Conservation (phyloP, 2,888 invertebrate genomes). For the Eugnorisma glareosa region DNA sequence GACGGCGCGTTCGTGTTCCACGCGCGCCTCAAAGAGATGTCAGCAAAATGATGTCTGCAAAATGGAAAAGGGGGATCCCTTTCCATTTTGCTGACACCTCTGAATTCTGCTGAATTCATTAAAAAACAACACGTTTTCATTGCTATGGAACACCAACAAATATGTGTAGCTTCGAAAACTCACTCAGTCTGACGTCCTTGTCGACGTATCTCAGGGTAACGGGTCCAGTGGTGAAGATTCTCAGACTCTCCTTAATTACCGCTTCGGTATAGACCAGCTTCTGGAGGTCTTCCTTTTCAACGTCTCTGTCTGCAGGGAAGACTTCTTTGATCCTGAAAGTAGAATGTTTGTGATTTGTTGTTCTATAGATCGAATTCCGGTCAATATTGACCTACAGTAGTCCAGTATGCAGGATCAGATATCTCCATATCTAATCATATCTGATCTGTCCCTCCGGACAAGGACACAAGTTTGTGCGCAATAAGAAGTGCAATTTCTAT, state of each 20-base stretch:
- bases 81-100: too few relatives aligned
- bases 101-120: too few relatives aligned
- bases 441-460: too few relatives aligned
- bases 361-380: not conserved
- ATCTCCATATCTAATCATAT: too few relatives aligned
- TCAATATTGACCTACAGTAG: not conserved
- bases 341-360: not conserved
- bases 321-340: slow-evolving; percentile 61
- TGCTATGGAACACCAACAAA: not conserved
- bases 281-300: slow-evolving; percentile 70
- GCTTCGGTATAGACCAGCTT: slow-evolving; percentile 76
- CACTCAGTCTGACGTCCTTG: slow-evolving; percentile 72
- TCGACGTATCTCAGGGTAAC: slow-evolving; percentile 67
- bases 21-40: too few relatives aligned
- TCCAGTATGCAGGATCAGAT: not conserved
- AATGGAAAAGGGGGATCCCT: too few relatives aligned
- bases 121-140: not conserved
- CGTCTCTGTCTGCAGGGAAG: slow-evolving; percentile 62
- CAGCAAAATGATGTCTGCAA: too few relatives aligned
- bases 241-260: slow-evolving; percentile 74
- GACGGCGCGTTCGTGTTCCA: too few relatives aligned
- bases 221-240: slow-evolving; percentile 72
- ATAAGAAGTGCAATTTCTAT: not conserved
- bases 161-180: slow-evolving; percentile 27
- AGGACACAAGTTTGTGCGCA: not conserved